Base-by-base conservation (phyloP, 2,888 invertebrate species). In the Acrocyrtus sp. region DNA sequence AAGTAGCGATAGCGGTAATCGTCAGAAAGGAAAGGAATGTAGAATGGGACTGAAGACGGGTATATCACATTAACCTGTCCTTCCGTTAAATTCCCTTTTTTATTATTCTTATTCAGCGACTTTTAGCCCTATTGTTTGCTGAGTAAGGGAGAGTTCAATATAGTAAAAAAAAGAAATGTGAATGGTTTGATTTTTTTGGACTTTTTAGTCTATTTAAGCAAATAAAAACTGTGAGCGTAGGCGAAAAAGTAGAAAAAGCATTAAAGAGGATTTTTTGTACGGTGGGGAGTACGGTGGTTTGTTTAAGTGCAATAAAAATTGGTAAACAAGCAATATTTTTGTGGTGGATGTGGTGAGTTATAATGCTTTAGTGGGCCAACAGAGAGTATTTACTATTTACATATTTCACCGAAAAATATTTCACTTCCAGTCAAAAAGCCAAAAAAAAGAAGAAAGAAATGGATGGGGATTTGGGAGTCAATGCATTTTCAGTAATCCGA, bases 1-100 rank as follows among this genome's bases (percentile, higher is more conserved):
- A 26, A 10, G 12, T 17, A 17, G 51, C 26, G 41, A 43, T 15
- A 53, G 15, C 6, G 22, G 15, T 19, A 50, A 22, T 17, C 19
- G 21, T 19, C 8, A 21, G 5, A 27, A 12, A 34, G 34, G 12
- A 34, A 34, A 34, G 48, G 17, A 53, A 27, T 3, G 27, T 12
- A 24, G 24, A 27, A 53, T 24, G 26, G 26, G 48, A n/a, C 48
- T 21, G 21, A 21, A 48, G 21, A 34, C n/a, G n/a, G n/a, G n/a
- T n/a, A 34, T 57, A 57, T 41, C 21, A 24, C 57, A 57, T 57
- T 57, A 57, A 41, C 57, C 43, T 57, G 34, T 26, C 10, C 27
- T 10, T 29, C 34, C 54, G 34, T 54, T 54, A 54, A 54, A 29
- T 34, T 54, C 21, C 21, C 29, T 54, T 54, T 26, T 39, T 54